Evolutionary conservation across 2,113 vertebrate genomes (phyloP).

Genomic region (Hoplias malabaricus): DNA sequence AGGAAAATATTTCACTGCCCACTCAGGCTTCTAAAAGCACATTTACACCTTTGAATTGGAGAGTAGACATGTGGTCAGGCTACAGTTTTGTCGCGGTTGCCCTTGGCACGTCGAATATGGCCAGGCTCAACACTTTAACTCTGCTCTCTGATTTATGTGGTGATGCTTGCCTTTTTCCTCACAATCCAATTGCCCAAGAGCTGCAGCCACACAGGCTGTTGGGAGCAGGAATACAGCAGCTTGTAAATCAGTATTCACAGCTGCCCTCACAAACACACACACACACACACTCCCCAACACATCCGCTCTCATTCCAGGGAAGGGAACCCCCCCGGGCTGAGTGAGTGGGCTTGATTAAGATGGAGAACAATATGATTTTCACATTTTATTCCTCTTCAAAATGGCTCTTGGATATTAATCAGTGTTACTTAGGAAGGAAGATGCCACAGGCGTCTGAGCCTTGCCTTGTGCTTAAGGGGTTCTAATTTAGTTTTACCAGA

Average conservation of each 20-base stretch:
- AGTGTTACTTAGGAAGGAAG: conserved; percentile 2
- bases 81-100: conserved; percentile 26
- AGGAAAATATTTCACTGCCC: not conserved
- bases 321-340: conserved; percentile 7
- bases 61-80: not conserved
- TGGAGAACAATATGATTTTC: conserved; percentile 35
- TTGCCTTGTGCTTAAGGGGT: not conserved
- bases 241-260: conserved; percentile 51
- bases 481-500: not conserved
- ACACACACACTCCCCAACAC: conserved; percentile 4
- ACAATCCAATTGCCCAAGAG: conserved; percentile 62
- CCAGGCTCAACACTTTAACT: conserved; percentile 59
- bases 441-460: not conserved
- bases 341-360: conserved; percentile 25
- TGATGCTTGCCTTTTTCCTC: conserved; percentile 62
- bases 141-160: conserved; percentile 64
- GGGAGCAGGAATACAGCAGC: conserved; percentile 45
- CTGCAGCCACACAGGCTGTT: conserved; percentile 41
- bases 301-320: conserved; percentile 10
- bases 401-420: conserved; percentile 34
- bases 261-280: conserved; percentile 15
- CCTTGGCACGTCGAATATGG: conserved; percentile 57
- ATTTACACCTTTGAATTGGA: not conserved
- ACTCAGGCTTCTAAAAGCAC: not conserved
- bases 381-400: conserved; percentile 28